Conservation (phyloP, 2,888 invertebrate species). For the Drosophila prolongata region DNA sequence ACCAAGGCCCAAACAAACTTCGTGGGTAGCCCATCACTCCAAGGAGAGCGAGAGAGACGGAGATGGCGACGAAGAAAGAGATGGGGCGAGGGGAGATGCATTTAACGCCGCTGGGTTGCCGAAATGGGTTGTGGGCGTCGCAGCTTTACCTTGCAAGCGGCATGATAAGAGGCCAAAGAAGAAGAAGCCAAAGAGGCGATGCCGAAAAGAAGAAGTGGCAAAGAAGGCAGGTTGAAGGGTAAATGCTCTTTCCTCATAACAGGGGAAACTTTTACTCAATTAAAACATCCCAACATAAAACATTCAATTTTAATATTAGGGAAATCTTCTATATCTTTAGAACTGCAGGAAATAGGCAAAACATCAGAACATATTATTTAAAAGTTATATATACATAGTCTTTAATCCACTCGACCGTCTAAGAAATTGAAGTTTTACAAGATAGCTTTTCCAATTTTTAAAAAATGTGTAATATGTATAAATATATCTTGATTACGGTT, state of each 20-base stretch:
- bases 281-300: too few relatives aligned
- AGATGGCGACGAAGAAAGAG: neutral
- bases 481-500: too few relatives aligned
- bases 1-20: slow-evolving; percentile 32
- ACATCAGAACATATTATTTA: neutral
- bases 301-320: too few relatives aligned
- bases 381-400: too few relatives aligned
- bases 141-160: slow-evolving; percentile 37
- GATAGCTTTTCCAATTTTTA: too few relatives aligned
- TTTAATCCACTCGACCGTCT: too few relatives aligned
- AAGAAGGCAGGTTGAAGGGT: neutral
- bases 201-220: neutral
- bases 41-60: neutral
- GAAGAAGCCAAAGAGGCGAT: slow-evolving; percentile 2
- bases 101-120: slow-evolving; percentile 62
- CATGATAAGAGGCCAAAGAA: slow-evolving; percentile 37
- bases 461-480: too few relatives aligned
- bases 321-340: too few relatives aligned
- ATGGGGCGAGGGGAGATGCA: slow-evolving; percentile 34
- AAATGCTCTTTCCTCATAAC: slow-evolving; percentile 3
- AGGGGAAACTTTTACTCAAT: too few relatives aligned
- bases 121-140: slow-evolving; percentile 63
- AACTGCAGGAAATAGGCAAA: too few relatives aligned
- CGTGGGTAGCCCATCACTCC: slow-evolving; percentile 35
- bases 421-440: too few relatives aligned